Conservation (phyloP, 1,140 invertebrate species). For the Magallana angulata region DNA sequence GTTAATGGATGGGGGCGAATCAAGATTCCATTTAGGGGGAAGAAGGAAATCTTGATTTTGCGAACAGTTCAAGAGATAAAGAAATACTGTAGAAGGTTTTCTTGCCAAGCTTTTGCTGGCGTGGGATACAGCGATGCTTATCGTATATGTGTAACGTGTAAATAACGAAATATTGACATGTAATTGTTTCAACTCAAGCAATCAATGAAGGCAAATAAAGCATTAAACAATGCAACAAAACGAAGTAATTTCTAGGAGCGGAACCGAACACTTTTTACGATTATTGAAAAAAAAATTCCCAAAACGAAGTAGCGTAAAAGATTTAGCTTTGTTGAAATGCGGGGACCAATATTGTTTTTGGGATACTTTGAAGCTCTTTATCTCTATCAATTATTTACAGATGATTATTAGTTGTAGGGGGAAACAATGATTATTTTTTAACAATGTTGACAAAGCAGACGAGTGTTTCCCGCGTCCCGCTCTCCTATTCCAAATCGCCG, state of each 20-base stretch:
- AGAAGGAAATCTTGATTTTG: no score
- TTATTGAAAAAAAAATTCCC: not conserved
- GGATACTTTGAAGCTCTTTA: slow-evolving; percentile 12
- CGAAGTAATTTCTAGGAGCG: not conserved
- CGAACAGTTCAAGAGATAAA: no score
- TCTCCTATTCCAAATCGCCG: not conserved
- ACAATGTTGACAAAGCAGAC: slow-evolving; percentile 11
- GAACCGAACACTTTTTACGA: slow-evolving; percentile 15
- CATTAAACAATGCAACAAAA: slow-evolving; percentile 14
- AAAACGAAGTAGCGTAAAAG: slow-evolving; percentile 28
- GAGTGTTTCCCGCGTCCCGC: not conserved
- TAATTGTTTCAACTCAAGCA: not conserved
- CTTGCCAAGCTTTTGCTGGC: not conserved
- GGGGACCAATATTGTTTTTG: not conserved
- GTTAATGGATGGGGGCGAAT: no score
- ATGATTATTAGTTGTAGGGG: slow-evolving; percentile 26
- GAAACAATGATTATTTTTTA: not conserved
- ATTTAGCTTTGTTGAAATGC: not conserved
- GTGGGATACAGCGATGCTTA: slow-evolving; percentile 17
- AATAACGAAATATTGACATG: slow-evolving; percentile 22
- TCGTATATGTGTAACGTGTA: slow-evolving; percentile 20
- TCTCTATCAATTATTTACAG: slow-evolving; percentile 13
- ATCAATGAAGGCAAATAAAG: slow-evolving; percentile 14
- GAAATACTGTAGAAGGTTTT: no score
- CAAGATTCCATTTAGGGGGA: no score